Evolutionary conservation across 2,797 vertebrate genomes (phyloP).

Genomic region (Sebastiscus tertius): DNA sequence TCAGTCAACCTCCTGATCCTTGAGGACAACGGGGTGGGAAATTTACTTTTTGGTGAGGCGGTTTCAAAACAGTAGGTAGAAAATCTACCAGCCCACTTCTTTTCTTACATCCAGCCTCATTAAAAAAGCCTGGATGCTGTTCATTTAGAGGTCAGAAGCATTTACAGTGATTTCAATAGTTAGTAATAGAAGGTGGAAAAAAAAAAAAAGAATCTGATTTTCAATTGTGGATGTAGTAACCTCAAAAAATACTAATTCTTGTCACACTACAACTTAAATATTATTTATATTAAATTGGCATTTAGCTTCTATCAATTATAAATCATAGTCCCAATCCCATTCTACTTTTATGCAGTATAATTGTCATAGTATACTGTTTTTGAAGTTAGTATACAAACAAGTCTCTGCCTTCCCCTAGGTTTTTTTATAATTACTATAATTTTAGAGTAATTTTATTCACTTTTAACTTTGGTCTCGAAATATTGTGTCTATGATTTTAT

Average conservation of each 20-base stretch:
- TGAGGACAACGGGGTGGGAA: constrained; percentile 39
- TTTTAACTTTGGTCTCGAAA: too few species aligned
- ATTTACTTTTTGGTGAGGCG: constrained; percentile 7
- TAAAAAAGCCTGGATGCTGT: not conserved
- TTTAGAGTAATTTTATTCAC: too few species aligned
- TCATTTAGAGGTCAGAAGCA: not conserved
- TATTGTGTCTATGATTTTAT: too few species aligned
- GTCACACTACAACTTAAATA: not conserved
- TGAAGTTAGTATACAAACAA: not conserved
- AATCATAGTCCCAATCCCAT: not conserved
- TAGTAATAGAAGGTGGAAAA: not conserved
- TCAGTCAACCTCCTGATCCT: not conserved
- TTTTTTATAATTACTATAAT: not conserved
- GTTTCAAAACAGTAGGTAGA: not conserved
- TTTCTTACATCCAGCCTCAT: not conserved
- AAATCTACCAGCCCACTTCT: not conserved
- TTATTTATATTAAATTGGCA: not conserved
- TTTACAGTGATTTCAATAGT: not conserved
- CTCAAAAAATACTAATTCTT: not conserved
- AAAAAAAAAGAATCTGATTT: not conserved
- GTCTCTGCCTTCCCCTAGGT: too few species aligned
- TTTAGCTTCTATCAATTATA: not conserved
- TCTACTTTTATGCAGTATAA: not conserved
- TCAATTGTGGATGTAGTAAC: not conserved
- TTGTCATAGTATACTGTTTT: not conserved